Evolutionary conservation across 2,888 invertebrate species (phyloP), one percentile per base, ranked within the genome.

Genomic region (Coelinius sp.): DNA sequence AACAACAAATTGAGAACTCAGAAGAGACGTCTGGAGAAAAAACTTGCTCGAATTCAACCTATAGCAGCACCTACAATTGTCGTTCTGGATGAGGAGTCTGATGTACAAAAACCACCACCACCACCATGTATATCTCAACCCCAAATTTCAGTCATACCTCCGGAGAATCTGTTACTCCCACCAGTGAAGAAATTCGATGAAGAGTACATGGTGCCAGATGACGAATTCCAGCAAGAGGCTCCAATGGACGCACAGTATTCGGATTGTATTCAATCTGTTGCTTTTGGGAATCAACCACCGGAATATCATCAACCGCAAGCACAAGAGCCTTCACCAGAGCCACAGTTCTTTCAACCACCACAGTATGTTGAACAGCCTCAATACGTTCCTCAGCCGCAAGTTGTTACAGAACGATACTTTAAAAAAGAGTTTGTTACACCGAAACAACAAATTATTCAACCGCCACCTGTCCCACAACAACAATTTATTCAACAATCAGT

Each of bases 191-290:
- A 59, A 8, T 59, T 59, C 12, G 59, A 53, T 27, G 8, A 10
- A n/a, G 59, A 59, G 17, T 17, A 17, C 20, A 59, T 59, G 59
- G 22, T 59, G 1, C 59, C 59, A 6, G 59, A 59, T 7, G 59
- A 59, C 4, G 20, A 35, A 6, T 1, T 14, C 1, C 31, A n/a
- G 14, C 12, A 46, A n/a, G 8, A 17, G 7, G 17, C 14, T 8
- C 20, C 14, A 20, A 12, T n/a, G n/a, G 44, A n/a, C n/a, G 12
- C 2, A n/a, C n/a, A n/a, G 12, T n/a, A 31, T 31, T 6, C 31
- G 31, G 8, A 31, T 31, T 31, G 31, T 8, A 4, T 31, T 4
- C 31, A n/a, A 31, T 8, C 31, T 31, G 31, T 31, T 31, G 31
- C 4, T 6, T 31, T 31, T 31, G 8, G 8, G 31, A 6, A 49